Evolutionary conservation across 1,140 invertebrate genomes (phyloP).

Genomic region (Papilio xuthus): DNA sequence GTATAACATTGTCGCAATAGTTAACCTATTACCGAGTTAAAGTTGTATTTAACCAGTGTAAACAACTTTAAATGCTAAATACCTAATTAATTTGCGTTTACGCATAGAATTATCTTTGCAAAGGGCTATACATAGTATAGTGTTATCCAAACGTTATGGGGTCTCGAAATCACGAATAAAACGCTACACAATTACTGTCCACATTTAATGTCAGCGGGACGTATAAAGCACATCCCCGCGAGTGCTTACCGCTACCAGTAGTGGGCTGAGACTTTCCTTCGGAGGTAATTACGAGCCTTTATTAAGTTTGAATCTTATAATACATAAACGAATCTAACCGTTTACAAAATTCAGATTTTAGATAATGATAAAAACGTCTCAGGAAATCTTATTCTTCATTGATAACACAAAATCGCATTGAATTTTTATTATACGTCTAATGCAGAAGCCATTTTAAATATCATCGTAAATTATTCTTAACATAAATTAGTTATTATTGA

Average conservation of each 20-base stretch:
- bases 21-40: not conserved
- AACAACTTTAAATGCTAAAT: slow-evolving; percentile 1
- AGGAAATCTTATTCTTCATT: not conserved
- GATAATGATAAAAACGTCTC: not conserved
- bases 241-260: too few relatives aligned
- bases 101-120: not conserved
- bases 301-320: too few relatives aligned
- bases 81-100: not conserved
- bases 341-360: too few relatives aligned
- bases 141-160: not conserved
- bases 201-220: too few relatives aligned
- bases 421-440: not conserved
- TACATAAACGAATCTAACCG: too few relatives aligned
- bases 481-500: slow-evolving; percentile 29
- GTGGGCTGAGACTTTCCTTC: too few relatives aligned
- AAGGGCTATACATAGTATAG: not conserved
- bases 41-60: slow-evolving; percentile 7
- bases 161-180: too few relatives aligned
- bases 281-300: too few relatives aligned
- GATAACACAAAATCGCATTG: not conserved
- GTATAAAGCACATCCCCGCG: too few relatives aligned
- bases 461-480: slow-evolving; percentile 26
- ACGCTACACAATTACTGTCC: too few relatives aligned
- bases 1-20: not conserved
- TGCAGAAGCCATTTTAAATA: slow-evolving; percentile 11